phyloP scores from a whole-genome alignment of 2,113 vertebrate species.

The Spea bombifrons region DNA sequence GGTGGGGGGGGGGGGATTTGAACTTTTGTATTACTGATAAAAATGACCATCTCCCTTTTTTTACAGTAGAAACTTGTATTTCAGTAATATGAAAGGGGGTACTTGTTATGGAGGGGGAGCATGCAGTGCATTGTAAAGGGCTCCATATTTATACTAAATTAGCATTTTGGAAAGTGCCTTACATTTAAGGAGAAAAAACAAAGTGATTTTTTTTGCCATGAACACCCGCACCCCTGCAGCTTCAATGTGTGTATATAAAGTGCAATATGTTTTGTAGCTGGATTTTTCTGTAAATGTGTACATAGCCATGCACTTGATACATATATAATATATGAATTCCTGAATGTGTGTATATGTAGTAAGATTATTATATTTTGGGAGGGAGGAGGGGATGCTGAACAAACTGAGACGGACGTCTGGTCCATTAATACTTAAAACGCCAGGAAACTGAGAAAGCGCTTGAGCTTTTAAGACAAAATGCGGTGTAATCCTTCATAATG shows the following conservation, averaged over 20 bases:
- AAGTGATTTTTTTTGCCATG: conserved; percentile 51
- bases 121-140: background rate
- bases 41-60: too few relatives aligned
- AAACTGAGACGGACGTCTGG: too few relatives aligned
- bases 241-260: conserved; percentile 65
- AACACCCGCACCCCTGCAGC: conserved; percentile 57
- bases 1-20: too few relatives aligned
- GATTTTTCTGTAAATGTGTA: conserved; percentile 71
- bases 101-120: background rate
- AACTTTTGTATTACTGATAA: too few relatives aligned
- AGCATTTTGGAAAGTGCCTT: conserved; percentile 53
- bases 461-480: too few relatives aligned
- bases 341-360: conserved; percentile 56
- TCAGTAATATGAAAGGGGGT: too few relatives aligned
- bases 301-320: conserved; percentile 59
- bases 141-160: background rate
- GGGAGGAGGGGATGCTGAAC: conserved; percentile 1
- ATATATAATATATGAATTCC: conserved; percentile 65
- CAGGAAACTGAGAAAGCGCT: too few relatives aligned
- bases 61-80: too few relatives aligned
- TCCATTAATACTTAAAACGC: too few relatives aligned
- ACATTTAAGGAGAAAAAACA: conserved; percentile 57
- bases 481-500: too few relatives aligned
- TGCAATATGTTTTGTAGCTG: conserved; percentile 69
- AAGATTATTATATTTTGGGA: background rate